Base-by-base conservation (phyloP, 2,888 invertebrate species). In the Hypomecis atomaria region DNA sequence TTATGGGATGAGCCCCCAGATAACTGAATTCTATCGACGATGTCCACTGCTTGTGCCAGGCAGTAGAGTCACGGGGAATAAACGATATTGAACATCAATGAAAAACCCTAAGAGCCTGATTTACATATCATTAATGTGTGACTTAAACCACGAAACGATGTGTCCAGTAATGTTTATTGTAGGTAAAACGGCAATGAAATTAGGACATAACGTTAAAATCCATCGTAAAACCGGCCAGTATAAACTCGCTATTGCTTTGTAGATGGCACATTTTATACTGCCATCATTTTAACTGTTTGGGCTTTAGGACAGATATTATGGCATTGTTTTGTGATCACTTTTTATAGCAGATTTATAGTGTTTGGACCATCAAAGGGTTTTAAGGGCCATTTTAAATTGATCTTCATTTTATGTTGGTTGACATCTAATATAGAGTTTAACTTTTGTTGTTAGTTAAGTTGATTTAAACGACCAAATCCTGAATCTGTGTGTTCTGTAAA, bases 271-370 rank as follows among this genome's bases (percentile, higher is more conserved):
- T 49, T 59, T 59, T 10, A 49, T 34, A 48, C 9, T 44, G 13
- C 50, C 64, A 50, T 64, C 34, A 52, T 59, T 50, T 59, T 59
- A 59, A 56, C 55, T 59, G 55, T 56, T 59, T 34, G 56, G 23
- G 47, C 50, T 64, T 64, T 64, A 64, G 64, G 45, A 55, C 59
- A 59, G 50, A 59, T 44, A 45, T 63, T 59, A 48, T 53, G 52
- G 44, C 54, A 59, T 48, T 55, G 55, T 59, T 63, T 58, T 50
- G 40, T 45, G 44, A 49, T 37, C 45, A 38, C 33, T 37, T 33
- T 53, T 47, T 43, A 40, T 45, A 45, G 45, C 55, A 33, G n/a
- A 23, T 53, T 62, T 47, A 58, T 53, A 36, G 42, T 13, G 40
- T 38, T 58, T 62, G 53, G 37, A 62, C 37, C 11, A n/a, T 44